Base-by-base conservation (phyloP, 2,888 invertebrate species). In the Cheilosia pagana region DNA sequence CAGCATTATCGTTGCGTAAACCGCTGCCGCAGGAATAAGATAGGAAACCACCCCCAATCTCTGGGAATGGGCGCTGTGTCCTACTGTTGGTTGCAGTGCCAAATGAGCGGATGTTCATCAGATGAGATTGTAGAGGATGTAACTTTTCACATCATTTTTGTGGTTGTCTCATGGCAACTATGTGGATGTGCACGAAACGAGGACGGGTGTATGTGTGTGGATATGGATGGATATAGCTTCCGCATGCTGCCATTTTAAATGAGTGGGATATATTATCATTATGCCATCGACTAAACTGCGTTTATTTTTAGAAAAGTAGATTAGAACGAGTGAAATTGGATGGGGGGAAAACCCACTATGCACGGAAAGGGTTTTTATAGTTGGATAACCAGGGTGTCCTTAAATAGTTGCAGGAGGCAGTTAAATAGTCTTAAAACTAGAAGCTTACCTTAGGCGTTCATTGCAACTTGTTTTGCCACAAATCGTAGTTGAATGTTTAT, bases 71-170 rank as follows among this genome's bases (percentile, higher is more conserved):
- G 48, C 43, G 21, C 12, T 6, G 16, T 25, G 28, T 25, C 8
- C 19, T 21, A 35, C 45, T 28, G 48, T 2, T n/a, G 12, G 21
- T 53, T 62, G 12, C 53, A 52, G 21, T 19, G 25, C 41, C 57
- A 76, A 71, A 71, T 43, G 76, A 76, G 59, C 45, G 59, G 53
- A 60, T 71, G 59, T 76, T 71, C 81, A 63, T 68, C 65, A 53
- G 45, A 52, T 65, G 45, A n/a, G 52, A 67, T 65, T 28, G 62
- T 8, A 19, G 31, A 72, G 77, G 77, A 82, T 72, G 72, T 60
- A 82, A 82, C 72, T 82, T 82, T 82, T 82, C 82, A 67, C 77
- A 82, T 82, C 50, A 72, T 72, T 77, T 76, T 62, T 53, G 71
- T 72, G 72, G 72, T 77, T 67, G 67, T 55, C 23, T 53, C n/a